Base-by-base conservation (phyloP, 2,888 invertebrate species). In the Antitype chi region DNA sequence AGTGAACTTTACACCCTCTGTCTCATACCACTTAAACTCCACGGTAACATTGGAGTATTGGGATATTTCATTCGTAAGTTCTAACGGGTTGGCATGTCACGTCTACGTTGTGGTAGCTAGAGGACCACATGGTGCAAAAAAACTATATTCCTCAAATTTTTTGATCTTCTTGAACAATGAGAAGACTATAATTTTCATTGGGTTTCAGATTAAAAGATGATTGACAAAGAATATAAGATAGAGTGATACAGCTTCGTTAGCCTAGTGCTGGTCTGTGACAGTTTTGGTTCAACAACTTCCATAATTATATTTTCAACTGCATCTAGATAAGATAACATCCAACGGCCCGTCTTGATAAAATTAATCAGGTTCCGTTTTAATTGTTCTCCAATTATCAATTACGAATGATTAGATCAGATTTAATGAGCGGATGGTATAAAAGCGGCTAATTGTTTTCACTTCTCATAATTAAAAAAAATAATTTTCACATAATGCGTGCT, bases 401-500 rank as follows among this genome's bases (percentile, higher is more conserved):
- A 68, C 20, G 32, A 49, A 47, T 60, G 85, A 82, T 82, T 81
- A 85, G 76, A 85, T 85, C 67, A 49, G 62, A 81, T 75, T 70
- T 81, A 57, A 38, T 70, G n/a, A 55, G 20, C 25, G 38, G 17
- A 67, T 72, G 52, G 73, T 80, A 78, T 88, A 84, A 81, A 84
- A 86, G 63, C 28, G 0, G 25, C 11, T 0, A 9, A 8, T 1
- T 8, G 3, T 60, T n/a, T 25, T 28, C 13, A 11, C 11, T 20
- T 0, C 23, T n/a, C 28, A 11, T 62, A 53, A 53, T 70, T 78
- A 57, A 6, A 7, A 7, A 47, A 70, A 25, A 64, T 53, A 57
- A 25, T 57, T 53, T 74, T 64, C n/a, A 60, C n/a, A 89, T 84
- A 83, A 92, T 92, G 92, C 88, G 89, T 72, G 78, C 49, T 55